phyloP scores from a whole-genome alignment of 2,888 invertebrate species.

The Hypomecis punctinalis region DNA sequence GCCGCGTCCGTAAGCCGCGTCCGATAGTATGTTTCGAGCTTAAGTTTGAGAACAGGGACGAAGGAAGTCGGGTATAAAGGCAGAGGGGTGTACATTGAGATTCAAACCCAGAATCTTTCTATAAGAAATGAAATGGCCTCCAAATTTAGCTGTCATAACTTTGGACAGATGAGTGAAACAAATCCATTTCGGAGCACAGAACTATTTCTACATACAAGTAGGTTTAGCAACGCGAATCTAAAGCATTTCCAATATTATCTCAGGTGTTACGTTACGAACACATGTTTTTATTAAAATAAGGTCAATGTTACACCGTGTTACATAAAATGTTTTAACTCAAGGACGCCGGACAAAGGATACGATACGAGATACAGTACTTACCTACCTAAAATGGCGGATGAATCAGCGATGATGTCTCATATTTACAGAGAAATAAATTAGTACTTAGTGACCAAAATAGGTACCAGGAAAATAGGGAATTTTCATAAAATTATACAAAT shows the following conservation, averaged over 20 bases:
- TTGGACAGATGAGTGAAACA: no score
- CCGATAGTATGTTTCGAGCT: no score
- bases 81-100: no score
- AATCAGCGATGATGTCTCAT: constrained; percentile 1
- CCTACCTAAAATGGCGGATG: not conserved
- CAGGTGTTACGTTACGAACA: constrained; percentile 8
- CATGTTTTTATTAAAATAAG: constrained; percentile 18
- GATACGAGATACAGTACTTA: not conserved
- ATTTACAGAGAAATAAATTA: not conserved
- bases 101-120: no score
- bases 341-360: constrained; percentile 11
- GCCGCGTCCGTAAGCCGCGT: no score
- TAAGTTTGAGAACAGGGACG: no score
- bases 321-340: constrained; percentile 18
- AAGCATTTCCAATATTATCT: not conserved
- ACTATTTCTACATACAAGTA: not conserved
- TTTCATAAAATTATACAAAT: no score
- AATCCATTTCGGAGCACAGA: no score
- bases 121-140: no score
- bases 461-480: no score
- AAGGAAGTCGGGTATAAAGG: no score
- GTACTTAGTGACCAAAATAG: not conserved
- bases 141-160: no score
- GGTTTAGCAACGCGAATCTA: constrained; percentile 3
- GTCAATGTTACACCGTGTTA: constrained; percentile 22